A percentile compares a stretch with the other conserved stretches of the same genome.
phyloP scores from a whole-genome alignment of 2,797 vertebrate species.

The Neostethus bicornis region DNA sequence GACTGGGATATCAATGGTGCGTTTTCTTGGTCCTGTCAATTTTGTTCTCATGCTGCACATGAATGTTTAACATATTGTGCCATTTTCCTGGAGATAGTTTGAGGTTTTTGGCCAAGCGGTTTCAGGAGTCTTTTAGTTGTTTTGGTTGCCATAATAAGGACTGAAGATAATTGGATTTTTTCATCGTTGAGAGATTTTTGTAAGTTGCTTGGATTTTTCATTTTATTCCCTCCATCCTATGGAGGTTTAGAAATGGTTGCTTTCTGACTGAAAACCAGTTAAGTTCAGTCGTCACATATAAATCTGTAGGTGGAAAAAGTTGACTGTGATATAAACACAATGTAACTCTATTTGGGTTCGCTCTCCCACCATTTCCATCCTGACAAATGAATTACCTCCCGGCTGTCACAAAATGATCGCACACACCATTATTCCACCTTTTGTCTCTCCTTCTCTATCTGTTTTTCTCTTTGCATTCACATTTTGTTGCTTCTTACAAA shows the following conservation, averaged over 20 bases:
- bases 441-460: slow-evolving; percentile 30
- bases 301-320: slow-evolving; percentile 18
- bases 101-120: no score
- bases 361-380: slow-evolving; percentile 28
- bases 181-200: not conserved
- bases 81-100: not conserved
- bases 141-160: not conserved
- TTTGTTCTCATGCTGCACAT: not conserved
- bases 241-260: slow-evolving; percentile 1
- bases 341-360: slow-evolving; percentile 31
- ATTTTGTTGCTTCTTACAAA: slow-evolving; percentile 31
- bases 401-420: slow-evolving; percentile 60
- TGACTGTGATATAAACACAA: slow-evolving; percentile 22
- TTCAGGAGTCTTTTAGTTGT: no score
- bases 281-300: slow-evolving; percentile 14
- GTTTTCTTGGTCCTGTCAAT: not conserved
- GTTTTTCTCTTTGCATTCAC: slow-evolving; percentile 38
- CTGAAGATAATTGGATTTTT: not conserved
- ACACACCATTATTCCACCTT: slow-evolving; percentile 61
- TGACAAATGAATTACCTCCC: slow-evolving; percentile 34
- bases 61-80: not conserved
- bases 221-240: not conserved
- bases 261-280: not conserved
- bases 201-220: not conserved
- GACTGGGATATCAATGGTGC: not conserved